Evolutionary conservation across 2,113 vertebrate genomes (phyloP).

Genomic region (Muntiacus reevesi): DNA sequence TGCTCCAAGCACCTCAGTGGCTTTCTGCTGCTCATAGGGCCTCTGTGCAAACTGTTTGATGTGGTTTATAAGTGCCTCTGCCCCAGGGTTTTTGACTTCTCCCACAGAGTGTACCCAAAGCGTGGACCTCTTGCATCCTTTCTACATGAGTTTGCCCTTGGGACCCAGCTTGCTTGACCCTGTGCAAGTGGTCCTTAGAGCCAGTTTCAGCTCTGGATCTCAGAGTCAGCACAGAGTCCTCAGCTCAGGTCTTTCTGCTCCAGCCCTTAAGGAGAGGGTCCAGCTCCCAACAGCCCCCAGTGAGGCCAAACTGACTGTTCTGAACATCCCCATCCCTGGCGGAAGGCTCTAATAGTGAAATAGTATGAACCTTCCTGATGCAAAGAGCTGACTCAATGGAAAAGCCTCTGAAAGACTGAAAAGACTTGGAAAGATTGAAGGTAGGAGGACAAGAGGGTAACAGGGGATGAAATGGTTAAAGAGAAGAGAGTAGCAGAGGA

Average conservation of each 20-base stretch:
- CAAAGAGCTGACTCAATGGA: not conserved
- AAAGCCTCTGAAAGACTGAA: not conserved
- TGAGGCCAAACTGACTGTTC: fast-evolving
- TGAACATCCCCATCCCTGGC: not conserved
- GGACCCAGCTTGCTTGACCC: not conserved
- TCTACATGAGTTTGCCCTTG: not conserved
- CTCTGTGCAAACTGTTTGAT: fast-evolving
- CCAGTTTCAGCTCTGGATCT: not conserved
- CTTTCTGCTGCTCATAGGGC: not conserved
- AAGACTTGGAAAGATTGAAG: not conserved
- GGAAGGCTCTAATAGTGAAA: not conserved
- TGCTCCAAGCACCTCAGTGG: no score
- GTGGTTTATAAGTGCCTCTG: not conserved
- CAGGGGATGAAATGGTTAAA: not conserved
- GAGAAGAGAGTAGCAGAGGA: not conserved
- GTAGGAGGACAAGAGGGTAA: not conserved
- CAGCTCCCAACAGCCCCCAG: fast-evolving
- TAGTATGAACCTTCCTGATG: not conserved
- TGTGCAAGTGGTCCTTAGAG: fast-evolving
- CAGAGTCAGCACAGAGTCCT: not conserved
- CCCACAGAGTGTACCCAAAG: not conserved
- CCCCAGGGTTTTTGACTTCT: not conserved
- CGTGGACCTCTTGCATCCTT: not conserved
- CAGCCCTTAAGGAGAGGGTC: no score
- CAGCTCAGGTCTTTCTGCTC: no score